phyloP scores from a whole-genome alignment of 2,888 invertebrate genomes.

The Chironomus tentans region DNA sequence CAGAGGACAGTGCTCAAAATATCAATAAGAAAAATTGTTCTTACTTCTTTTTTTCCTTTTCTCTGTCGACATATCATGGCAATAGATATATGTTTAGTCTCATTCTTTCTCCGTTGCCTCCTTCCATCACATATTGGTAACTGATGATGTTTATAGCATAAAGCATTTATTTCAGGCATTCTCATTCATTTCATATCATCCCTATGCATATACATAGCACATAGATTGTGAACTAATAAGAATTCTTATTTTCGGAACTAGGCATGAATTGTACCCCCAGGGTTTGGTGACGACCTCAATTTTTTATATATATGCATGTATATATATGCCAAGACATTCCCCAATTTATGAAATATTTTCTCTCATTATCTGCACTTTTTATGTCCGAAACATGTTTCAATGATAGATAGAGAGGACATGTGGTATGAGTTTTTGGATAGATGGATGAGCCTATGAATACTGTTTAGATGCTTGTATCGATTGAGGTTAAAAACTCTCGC shows the following conservation, averaged over 20 bases:
- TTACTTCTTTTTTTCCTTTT: neutral
- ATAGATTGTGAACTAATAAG: neutral
- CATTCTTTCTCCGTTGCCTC: neutral
- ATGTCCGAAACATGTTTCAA: constrained; percentile 1
- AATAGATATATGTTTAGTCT: neutral
- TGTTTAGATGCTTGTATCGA: too few species aligned
- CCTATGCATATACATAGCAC: neutral
- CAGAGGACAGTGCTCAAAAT: neutral
- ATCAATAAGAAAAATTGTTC: neutral
- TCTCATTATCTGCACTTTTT: constrained; percentile 16
- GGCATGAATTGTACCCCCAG: neutral
- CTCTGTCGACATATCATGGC: neutral
- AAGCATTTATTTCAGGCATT: neutral
- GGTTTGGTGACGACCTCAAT: constrained; percentile 19
- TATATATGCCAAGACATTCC: neutral
- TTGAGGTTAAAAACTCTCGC: too few species aligned
- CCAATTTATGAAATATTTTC: constrained; percentile 20
- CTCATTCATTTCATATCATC: neutral
- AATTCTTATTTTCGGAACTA: neutral
- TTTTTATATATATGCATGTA: neutral
- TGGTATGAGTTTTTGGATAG: too few species aligned
- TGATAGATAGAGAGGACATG: constrained; percentile 11
- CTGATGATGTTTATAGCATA: neutral
- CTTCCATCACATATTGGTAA: neutral
- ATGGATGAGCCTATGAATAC: too few species aligned